Evolutionary conservation across 1,140 invertebrate genomes (phyloP).

Genomic region (Acromyrmex charruanus): DNA sequence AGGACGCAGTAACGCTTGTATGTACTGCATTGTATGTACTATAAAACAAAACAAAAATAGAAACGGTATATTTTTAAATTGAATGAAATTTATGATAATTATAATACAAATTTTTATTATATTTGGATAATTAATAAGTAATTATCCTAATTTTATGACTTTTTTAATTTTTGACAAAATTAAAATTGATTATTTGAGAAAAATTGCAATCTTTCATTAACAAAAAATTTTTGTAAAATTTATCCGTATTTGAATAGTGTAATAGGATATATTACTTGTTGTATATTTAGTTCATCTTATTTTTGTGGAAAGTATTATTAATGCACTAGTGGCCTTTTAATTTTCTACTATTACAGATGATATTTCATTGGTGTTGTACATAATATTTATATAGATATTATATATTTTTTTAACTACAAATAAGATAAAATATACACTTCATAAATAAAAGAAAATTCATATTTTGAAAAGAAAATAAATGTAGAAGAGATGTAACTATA

Average conservation of each 20-base stretch:
- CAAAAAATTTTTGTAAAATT: conserved; percentile 3
- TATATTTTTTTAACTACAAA: neutral
- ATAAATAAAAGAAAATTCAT: neutral
- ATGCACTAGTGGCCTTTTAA: conserved; percentile 11
- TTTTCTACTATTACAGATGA: neutral
- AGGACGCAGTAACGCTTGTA: too few species aligned
- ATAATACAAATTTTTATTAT: neutral
- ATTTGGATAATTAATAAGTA: neutral
- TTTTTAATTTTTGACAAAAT: neutral
- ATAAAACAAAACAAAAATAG: too few species aligned
- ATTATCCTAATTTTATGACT: neutral
- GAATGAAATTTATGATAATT: neutral
- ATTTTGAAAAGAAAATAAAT: neutral
- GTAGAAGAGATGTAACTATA: neutral
- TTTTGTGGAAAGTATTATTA: conserved; percentile 5
- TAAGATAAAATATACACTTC: neutral
- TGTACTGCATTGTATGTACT: too few species aligned
- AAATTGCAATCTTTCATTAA: neutral
- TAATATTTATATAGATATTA: neutral
- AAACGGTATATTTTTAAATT: too few species aligned
- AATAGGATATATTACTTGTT: neutral
- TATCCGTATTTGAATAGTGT: neutral
- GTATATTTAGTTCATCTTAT: neutral
- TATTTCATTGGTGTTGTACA: neutral
- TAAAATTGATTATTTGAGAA: neutral